phyloP scores from a whole-genome alignment of 2,113 vertebrate genomes.

The Eleginops maclovinus region DNA sequence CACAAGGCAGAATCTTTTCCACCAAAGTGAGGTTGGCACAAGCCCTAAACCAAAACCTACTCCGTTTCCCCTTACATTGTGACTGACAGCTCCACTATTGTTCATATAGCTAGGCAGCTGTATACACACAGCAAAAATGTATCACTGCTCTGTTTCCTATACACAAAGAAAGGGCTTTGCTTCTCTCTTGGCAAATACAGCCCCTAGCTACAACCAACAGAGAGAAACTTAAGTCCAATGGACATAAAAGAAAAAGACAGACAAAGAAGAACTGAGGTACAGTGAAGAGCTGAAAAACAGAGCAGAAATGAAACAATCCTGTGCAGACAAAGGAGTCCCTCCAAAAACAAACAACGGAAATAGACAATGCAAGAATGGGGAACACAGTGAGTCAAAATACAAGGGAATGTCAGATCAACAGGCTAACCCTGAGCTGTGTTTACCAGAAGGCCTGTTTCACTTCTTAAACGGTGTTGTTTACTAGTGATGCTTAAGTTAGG shows the following conservation, averaged over 20 bases:
- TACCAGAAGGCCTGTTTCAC: slow-evolving; percentile 13
- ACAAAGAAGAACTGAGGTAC: slow-evolving; percentile 31
- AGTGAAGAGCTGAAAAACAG: slow-evolving; percentile 12
- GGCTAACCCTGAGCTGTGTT: slow-evolving; percentile 2
- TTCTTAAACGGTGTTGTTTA: slow-evolving; percentile 12
- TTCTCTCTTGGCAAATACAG: slow-evolving; percentile 65
- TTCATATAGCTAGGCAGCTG: slow-evolving; percentile 76
- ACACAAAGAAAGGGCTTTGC: slow-evolving; percentile 67
- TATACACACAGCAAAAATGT: slow-evolving; percentile 79
- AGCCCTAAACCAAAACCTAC: slow-evolving; percentile 24
- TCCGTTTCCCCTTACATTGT: slow-evolving; percentile 41
- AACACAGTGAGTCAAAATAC: slow-evolving; percentile 13
- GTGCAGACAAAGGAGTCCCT: slow-evolving; percentile 19
- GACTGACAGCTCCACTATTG: slow-evolving; percentile 70
- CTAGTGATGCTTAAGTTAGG: not conserved
- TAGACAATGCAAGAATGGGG: slow-evolving; percentile 20
- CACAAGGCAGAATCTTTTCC: slow-evolving; percentile 12
- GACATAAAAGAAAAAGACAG: slow-evolving; percentile 14
- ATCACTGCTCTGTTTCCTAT: slow-evolving; percentile 76
- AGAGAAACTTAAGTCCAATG: slow-evolving; percentile 44
- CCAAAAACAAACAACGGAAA: slow-evolving; percentile 30
- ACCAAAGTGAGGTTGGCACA: not conserved
- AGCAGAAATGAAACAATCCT: slow-evolving; percentile 6
- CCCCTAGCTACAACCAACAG: slow-evolving; percentile 71
- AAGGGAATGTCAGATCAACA: slow-evolving; percentile 7